Conservation (phyloP, 2,113 vertebrate species). For the Opisthocomus hoazin region DNA sequence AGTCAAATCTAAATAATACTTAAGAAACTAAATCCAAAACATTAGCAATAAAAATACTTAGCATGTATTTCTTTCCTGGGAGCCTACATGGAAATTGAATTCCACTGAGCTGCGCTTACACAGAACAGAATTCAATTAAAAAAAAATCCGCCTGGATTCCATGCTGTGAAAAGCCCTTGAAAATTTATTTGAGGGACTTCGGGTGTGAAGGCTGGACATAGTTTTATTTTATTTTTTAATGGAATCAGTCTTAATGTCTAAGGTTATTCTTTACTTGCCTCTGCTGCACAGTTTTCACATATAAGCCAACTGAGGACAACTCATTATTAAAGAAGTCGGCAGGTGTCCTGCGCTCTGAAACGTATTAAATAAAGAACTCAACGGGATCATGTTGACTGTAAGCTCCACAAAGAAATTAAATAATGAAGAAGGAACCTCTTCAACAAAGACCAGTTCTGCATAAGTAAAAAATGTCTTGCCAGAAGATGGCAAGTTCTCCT, state of each 20-base stretch:
- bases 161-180: slow-evolving; percentile 52
- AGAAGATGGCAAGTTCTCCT: background rate
- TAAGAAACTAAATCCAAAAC: slow-evolving; percentile 46
- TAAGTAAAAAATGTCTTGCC: background rate
- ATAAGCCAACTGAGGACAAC: slow-evolving; percentile 57
- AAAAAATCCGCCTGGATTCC: slow-evolving; percentile 26
- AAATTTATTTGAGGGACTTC: slow-evolving; percentile 55
- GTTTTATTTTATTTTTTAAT: slow-evolving; percentile 61
- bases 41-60: slow-evolving; percentile 51
- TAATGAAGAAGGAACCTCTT: slow-evolving; percentile 44
- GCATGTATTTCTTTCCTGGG: slow-evolving; percentile 55
- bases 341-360: slow-evolving; percentile 61
- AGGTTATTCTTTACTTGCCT: slow-evolving; percentile 69
- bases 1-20: slow-evolving; percentile 39
- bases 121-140: slow-evolving; percentile 53
- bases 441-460: background rate
- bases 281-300: slow-evolving; percentile 66
- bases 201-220: slow-evolving; percentile 14
- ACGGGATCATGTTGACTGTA: slow-evolving; percentile 39
- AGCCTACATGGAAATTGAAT: slow-evolving; percentile 49
- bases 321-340: slow-evolving; percentile 58
- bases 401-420: slow-evolving; percentile 60
- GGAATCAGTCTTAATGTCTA: slow-evolving; percentile 57
- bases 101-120: slow-evolving; percentile 22
- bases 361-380: slow-evolving; percentile 66